Percentiles rank a stretch among this genome's conserved stretches.
Evolutionary conservation across 2,888 invertebrate genomes (phyloP).

Genomic region (Lycaena phlaeas): DNA sequence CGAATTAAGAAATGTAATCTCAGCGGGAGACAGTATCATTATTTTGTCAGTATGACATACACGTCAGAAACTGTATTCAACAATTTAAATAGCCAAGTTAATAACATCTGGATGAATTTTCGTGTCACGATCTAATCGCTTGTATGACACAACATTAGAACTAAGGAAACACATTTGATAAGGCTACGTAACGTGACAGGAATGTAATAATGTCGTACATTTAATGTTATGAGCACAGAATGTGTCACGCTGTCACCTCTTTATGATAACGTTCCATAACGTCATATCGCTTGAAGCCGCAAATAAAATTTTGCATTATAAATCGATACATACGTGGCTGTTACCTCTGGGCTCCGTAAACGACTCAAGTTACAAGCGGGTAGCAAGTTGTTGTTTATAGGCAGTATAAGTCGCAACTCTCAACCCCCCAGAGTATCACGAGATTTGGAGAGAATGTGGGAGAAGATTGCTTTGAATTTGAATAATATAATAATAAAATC

Average conservation of each 20-base stretch:
- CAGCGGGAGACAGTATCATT: too few species aligned
- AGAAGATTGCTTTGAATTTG: too few species aligned
- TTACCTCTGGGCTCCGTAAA: too few species aligned
- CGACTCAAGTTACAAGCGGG: too few species aligned
- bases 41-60: background rate
- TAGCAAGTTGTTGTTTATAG: too few species aligned
- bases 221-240: conserved; percentile 40
- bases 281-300: background rate
- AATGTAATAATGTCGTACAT: conserved; percentile 56
- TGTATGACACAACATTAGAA: conserved; percentile 42
- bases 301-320: background rate
- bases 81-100: background rate
- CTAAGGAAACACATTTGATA: conserved; percentile 49
- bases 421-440: too few species aligned
- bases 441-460: too few species aligned
- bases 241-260: conserved; percentile 19
- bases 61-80: background rate
- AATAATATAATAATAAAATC: too few species aligned
- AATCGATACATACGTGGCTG: background rate
- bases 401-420: too few species aligned
- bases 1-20: too few species aligned
- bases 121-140: conserved; percentile 50
- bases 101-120: conserved; percentile 16
- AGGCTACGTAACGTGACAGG: conserved; percentile 42
- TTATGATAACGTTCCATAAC: conserved; percentile 10